Evolutionary conservation across 1,140 invertebrate genomes (phyloP), one percentile per base, ranked within the genome.

Genomic region (Drosophila prosaltans): DNA sequence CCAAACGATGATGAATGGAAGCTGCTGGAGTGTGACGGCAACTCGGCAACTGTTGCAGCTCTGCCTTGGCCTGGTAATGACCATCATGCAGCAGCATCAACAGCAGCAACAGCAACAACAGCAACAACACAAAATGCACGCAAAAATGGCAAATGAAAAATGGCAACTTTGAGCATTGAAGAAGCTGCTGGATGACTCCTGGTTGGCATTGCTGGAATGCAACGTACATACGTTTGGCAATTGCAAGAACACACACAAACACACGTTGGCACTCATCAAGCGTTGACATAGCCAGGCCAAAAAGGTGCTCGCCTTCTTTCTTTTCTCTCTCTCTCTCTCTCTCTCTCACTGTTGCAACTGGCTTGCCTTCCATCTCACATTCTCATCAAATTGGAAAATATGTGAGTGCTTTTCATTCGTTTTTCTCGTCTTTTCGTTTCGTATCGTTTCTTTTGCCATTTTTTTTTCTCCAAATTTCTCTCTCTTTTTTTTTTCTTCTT

Each of bases 371-470:
- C 39, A 32, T 30, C 45, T 48, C 32, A 21, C 48, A 24, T 48
- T 64, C 61, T 69, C 69, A 75, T 73, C 76, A 88, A 88, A 86
- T 86, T 86, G 83, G 83, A 88, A 88, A 86, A 86, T 86, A 86
- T 86, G 82, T 83, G 83, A 82, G 79, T 82, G 83, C 83, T 77
- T 82, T 77, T 77, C 65, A 55, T 78, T 77, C 66, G 65, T 75
- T 69, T 69, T 60, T 71, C 51, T 3, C 28, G 45, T 21, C 8
- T 26, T 10, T 16, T 54, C 16, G 43, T 11, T 43, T 66, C 68
- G 16, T 16, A 21, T 21, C 4, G 32, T 36, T 28, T 28, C 59
- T 61, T 40, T 43, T 61, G 16, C 16, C 43, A 11, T 21, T 63
- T 63, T 63, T 48, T 11, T 40, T 21, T 40, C 16, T 16, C 9